Percentiles rank a stretch among this genome's conserved stretches.
Conservation (phyloP, 1,140 invertebrate genomes). For the Bradynema listronoti region DNA sequence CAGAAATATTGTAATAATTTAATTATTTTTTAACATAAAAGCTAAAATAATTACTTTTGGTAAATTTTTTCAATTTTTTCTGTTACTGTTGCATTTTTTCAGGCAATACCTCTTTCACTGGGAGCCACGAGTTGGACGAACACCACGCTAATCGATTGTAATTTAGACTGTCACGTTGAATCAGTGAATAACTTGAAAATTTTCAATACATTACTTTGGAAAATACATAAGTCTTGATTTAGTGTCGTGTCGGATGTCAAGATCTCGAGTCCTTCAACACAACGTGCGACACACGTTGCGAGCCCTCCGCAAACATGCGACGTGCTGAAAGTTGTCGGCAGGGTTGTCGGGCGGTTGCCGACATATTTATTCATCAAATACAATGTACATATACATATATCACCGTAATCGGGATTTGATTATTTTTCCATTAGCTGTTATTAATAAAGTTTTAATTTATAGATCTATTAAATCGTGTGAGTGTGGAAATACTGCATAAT, state of each 20-base stretch:
- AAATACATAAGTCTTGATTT: constrained; percentile 10
- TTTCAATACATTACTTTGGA: not conserved
- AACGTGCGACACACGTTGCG: constrained; percentile 33
- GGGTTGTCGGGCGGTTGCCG: constrained; percentile 40
- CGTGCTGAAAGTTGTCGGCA: constrained; percentile 32
- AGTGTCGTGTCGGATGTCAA: constrained; percentile 37
- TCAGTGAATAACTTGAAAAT: constrained; percentile 25
- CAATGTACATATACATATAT: constrained; percentile 21
- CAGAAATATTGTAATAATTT: constrained; percentile 31
- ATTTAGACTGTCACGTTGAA: constrained; percentile 39
- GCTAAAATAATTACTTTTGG: constrained; percentile 1
- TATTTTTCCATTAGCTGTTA: not conserved
- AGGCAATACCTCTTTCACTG: constrained; percentile 32
- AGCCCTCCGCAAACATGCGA: constrained; percentile 9
- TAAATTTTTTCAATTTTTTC: not conserved
- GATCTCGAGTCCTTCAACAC: constrained; percentile 35
- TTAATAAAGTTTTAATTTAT: not conserved
- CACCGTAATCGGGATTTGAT: not conserved
- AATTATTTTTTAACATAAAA: constrained; percentile 19
- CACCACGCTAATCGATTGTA: constrained; percentile 20
- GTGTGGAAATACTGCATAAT: constrained; percentile 34
- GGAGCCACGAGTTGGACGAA: constrained; percentile 29
- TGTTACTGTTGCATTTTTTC: not conserved
- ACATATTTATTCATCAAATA: constrained; percentile 43
- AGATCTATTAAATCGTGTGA: constrained; percentile 36